These are phyloP conservation scores for Nebria ingens DNA, from an alignment of 1,140 invertebrate species.

Conservation along the genomic window DNA sequence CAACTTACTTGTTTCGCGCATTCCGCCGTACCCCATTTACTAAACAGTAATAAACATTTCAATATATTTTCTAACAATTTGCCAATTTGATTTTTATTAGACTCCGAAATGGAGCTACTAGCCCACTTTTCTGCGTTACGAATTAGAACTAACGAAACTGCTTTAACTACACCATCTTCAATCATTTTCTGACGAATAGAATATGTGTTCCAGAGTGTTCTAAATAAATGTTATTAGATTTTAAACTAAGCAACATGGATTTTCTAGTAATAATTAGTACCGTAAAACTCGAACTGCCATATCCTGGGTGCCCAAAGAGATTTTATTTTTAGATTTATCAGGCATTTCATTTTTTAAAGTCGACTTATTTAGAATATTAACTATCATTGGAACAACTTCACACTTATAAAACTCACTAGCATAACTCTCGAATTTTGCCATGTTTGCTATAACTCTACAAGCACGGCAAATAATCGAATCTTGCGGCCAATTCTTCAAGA, in stretches of 20 bases:
- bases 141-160: background rate
- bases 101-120: background rate
- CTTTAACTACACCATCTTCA: background rate
- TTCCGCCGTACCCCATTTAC: background rate
- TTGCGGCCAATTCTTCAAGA: background rate
- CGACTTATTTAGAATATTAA: background rate
- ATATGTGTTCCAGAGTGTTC: background rate
- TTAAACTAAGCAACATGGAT: background rate
- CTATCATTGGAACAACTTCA: background rate
- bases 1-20: slow-evolving; percentile 3
- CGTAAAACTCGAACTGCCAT: background rate
- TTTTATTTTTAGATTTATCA: background rate
- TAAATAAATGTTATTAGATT: background rate
- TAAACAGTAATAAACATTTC: background rate
- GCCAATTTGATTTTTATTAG: background rate
- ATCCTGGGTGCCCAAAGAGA: background rate
- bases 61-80: background rate
- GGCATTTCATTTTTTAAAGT: background rate
- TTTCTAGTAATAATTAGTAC: background rate
- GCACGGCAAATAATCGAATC: background rate
- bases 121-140: background rate
- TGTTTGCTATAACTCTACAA: background rate
- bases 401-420: background rate
- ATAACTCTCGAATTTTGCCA: background rate
- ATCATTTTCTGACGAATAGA: background rate